Conservation (phyloP, 2,113 vertebrate species). For the Passer domesticus region DNA sequence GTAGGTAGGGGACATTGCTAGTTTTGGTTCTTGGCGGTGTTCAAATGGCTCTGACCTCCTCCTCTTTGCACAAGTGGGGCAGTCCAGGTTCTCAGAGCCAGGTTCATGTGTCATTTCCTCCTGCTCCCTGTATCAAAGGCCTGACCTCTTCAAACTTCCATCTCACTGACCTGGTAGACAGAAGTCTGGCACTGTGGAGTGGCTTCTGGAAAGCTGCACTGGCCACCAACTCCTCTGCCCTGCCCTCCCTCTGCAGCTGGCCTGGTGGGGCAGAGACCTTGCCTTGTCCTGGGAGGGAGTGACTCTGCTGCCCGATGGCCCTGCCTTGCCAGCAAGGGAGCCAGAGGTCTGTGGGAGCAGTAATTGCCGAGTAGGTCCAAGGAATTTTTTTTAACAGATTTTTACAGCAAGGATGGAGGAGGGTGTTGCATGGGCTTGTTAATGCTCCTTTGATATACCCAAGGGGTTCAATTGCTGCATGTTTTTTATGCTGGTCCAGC, state of each 20-base stretch:
- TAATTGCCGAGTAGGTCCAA: not conserved
- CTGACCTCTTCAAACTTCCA: not conserved
- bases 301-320: fast-evolving
- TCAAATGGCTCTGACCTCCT: not conserved
- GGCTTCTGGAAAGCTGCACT: not conserved
- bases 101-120: fast-evolving
- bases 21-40: not conserved
- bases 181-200: not conserved
- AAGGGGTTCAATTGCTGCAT: not conserved
- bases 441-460: not conserved
- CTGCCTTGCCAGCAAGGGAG: not conserved
- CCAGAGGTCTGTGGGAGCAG: not conserved
- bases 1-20: not conserved
- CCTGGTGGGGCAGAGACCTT: not conserved
- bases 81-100: not conserved
- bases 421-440: not conserved
- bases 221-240: not conserved
- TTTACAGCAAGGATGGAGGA: not conserved
- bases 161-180: not conserved
- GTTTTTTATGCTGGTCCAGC: not conserved
- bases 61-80: not conserved
- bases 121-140: fast-evolving
- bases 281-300: fast-evolving
- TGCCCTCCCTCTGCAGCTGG: not conserved
- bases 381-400: not conserved